These are phyloP conservation scores for Papilio glaucus DNA, from an alignment of 1,140 invertebrate species.

Conservation along the genomic window DNA sequence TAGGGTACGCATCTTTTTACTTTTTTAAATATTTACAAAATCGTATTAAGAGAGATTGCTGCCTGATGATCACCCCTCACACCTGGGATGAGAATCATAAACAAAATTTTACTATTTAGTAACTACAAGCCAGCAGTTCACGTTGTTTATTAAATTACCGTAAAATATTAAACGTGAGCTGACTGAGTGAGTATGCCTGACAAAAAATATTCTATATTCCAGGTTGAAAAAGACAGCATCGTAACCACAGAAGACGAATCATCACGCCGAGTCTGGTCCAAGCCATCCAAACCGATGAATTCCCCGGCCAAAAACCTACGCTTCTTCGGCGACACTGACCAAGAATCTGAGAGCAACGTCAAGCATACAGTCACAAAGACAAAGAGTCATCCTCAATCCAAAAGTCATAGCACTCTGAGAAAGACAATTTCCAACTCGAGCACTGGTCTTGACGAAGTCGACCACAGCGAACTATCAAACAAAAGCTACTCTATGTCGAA, in stretches of 20 bases:
- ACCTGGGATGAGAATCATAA: no score
- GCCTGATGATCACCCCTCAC: no score
- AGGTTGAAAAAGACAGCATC: constrained; percentile 76
- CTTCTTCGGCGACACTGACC: constrained; percentile 92
- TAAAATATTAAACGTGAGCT: no score
- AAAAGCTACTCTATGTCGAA: constrained; percentile 79
- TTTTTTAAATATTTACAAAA: no score
- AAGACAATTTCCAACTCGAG: constrained; percentile 78
- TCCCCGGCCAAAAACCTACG: constrained; percentile 87
- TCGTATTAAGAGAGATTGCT: no score
- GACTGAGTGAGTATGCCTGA: no score
- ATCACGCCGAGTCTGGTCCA: constrained; percentile 70
- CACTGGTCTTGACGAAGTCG: constrained; percentile 74
- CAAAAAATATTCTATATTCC: constrained; percentile 33
- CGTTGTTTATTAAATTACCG: no score
- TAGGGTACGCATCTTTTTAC: constrained; percentile 60
- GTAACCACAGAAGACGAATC: constrained; percentile 81
- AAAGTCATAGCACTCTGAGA: constrained; percentile 61
- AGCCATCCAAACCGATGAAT: constrained; percentile 70
- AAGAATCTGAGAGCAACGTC: constrained; percentile 86
- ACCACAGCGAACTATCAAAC: constrained; percentile 64
- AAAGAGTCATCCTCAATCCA: constrained; percentile 54
- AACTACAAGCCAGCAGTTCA: no score
- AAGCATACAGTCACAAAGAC: constrained; percentile 67
- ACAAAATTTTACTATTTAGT: no score